These are phyloP conservation scores for Prunella strophiata DNA, from an alignment of 2,797 vertebrate species.

Conservation along the genomic window DNA sequence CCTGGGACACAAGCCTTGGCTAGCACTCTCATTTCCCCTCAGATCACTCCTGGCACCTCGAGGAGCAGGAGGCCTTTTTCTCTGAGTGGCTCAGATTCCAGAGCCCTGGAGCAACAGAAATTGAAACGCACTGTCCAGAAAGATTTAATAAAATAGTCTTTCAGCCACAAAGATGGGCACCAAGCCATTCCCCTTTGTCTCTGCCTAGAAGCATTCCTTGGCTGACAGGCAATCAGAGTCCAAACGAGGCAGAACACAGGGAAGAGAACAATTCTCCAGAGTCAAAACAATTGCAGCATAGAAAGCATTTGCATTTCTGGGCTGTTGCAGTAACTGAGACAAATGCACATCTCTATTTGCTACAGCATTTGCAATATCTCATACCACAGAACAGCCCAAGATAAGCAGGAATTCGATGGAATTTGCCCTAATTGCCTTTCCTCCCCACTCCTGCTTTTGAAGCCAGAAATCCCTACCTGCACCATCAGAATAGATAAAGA, in stretches of 20 bases:
- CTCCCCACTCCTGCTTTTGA: not conserved
- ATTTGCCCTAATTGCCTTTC: not conserved
- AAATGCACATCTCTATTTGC: not conserved
- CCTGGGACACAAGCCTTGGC: not conserved
- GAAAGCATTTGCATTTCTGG: not conserved
- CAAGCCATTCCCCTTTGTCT: not conserved
- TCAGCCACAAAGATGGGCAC: not conserved
- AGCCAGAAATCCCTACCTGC: not conserved
- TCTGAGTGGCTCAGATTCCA: not conserved
- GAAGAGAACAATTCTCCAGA: not conserved
- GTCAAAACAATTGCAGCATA: not conserved
- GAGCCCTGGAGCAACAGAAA: not conserved
- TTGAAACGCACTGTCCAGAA: not conserved
- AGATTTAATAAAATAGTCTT: not conserved
- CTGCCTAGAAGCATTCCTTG: not conserved
- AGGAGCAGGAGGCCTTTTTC: not conserved
- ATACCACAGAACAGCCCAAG: not conserved
- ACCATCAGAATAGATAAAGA: not conserved
- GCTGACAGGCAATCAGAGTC: not conserved
- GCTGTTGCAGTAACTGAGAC: not conserved
- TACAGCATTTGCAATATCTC: not conserved
- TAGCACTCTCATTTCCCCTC: not conserved
- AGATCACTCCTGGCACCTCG: not conserved
- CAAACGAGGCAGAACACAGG: not conserved
- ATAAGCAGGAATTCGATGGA: not conserved